phyloP scores from a whole-genome alignment of 2,888 invertebrate species.

The Dicyrtomina minuta region DNA sequence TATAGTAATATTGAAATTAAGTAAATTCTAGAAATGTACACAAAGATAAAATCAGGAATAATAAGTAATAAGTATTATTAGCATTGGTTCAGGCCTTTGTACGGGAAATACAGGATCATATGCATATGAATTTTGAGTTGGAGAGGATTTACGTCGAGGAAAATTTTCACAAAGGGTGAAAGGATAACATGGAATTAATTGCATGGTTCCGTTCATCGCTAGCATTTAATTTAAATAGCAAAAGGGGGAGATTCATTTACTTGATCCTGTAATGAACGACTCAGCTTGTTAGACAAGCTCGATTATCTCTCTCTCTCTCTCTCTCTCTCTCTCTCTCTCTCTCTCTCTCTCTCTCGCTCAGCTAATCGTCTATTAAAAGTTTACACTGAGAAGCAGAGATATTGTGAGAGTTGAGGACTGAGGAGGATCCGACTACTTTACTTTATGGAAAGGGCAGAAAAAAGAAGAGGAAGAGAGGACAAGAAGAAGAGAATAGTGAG shows the following conservation, averaged over 20 bases:
- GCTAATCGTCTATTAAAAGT: constrained; percentile 41
- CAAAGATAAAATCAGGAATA: too few species aligned
- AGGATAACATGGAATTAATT: constrained; percentile 23
- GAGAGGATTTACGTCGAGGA: constrained; percentile 10
- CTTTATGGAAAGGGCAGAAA: not conserved
- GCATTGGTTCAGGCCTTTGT: too few species aligned
- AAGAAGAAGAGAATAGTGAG: not conserved
- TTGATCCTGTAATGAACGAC: constrained; percentile 21
- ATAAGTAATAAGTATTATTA: too few species aligned
- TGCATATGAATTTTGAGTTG: too few species aligned
- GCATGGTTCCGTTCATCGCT: constrained; percentile 19
- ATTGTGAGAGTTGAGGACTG: constrained; percentile 22
- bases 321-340: constrained; percentile 32
- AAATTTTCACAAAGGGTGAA: constrained; percentile 14
- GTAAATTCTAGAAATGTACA: too few species aligned
- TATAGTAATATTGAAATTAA: too few species aligned
- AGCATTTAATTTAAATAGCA: constrained; percentile 20
- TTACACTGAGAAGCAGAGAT: constrained; percentile 27
- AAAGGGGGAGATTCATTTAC: constrained; percentile 20
- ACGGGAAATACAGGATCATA: too few species aligned
- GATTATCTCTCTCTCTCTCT: constrained; percentile 41
- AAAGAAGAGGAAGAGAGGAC: constrained; percentile 6
- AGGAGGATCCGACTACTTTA: not conserved
- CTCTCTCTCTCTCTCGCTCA: constrained; percentile 32
- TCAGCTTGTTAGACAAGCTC: constrained; percentile 43